Percentiles rank a stretch among this genome's conserved stretches.
These are phyloP conservation scores for Nyleta sp. DNA, from an alignment of 2,888 invertebrate genomes.

Conservation along the genomic window DNA sequence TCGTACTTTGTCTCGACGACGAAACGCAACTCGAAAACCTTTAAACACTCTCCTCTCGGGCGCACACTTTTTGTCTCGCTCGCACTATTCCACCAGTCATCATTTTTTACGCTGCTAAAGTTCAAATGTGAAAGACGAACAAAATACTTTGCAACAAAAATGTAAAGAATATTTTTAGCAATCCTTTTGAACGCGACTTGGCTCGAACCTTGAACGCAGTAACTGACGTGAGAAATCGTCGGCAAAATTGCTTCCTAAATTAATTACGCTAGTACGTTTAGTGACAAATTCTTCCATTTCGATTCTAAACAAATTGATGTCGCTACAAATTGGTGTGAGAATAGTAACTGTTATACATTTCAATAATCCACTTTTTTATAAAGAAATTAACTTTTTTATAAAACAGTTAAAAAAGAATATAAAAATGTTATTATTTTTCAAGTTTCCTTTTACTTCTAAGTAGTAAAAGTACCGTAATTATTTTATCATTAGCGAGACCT, in stretches of 20 bases:
- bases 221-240: constrained; percentile 11
- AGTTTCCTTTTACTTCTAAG: no score
- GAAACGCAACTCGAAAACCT: constrained; percentile 24
- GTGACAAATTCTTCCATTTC: no score
- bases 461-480: neutral
- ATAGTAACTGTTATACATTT: no score
- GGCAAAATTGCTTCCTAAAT: constrained; percentile 24
- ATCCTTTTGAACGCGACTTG: constrained; percentile 21
- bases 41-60: constrained; percentile 22
- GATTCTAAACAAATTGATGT: no score
- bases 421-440: no score
- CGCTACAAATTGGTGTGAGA: no score
- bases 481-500: constrained; percentile 18
- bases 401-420: no score
- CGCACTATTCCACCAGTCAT: constrained; percentile 40
- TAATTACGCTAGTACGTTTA: constrained; percentile 10
- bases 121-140: constrained; percentile 54
- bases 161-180: constrained; percentile 50
- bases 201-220: constrained; percentile 29
- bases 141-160: constrained; percentile 47
- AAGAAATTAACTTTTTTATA: no score
- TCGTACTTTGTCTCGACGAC: constrained; percentile 10
- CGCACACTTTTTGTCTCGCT: constrained; percentile 29
- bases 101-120: constrained; percentile 43
- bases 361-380: no score